A percentile compares a stretch with the other conserved stretches of the same genome.
Conservation (phyloP, 1,140 invertebrate species). For the Diprion similis region DNA sequence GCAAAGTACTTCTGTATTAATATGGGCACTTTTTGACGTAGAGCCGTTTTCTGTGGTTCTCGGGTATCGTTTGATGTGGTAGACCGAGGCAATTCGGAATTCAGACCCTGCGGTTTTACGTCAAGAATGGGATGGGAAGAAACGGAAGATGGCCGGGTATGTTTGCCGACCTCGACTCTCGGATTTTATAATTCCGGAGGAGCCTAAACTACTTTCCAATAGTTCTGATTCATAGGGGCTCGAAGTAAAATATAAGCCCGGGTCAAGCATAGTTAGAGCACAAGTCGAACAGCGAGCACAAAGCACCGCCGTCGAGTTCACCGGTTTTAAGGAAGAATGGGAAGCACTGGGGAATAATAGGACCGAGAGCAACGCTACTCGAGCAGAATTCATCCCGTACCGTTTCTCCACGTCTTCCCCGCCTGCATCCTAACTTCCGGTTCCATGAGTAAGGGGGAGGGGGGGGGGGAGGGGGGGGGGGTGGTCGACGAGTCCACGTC, state of each 20-base stretch:
- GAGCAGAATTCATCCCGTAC: neutral
- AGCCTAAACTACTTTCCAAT: neutral
- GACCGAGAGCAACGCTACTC: neutral
- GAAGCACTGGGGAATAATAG: neutral
- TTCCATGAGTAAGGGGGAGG: neutral
- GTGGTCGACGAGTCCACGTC: too few species aligned
- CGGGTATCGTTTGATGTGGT: neutral
- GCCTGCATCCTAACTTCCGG: neutral
- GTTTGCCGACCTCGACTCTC: too few species aligned
- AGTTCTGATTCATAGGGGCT: neutral
- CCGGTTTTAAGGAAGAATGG: neutral
- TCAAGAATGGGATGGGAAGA: too few species aligned
- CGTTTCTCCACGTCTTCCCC: neutral
- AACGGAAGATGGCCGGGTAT: too few species aligned
- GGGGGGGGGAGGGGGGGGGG: too few species aligned
- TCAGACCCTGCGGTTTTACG: too few species aligned
- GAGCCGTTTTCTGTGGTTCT: neutral
- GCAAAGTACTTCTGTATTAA: too few species aligned
- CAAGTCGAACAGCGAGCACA: conserved; percentile 1
- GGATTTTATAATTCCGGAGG: too few species aligned
- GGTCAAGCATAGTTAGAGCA: neutral
- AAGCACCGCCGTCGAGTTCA: neutral
- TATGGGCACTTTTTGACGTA: neutral
- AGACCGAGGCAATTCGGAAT: too few species aligned
- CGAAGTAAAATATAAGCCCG: neutral